Evolutionary conservation across 2,113 vertebrate species (phyloP).

Genomic region (Corynorhinus townsendii): DNA sequence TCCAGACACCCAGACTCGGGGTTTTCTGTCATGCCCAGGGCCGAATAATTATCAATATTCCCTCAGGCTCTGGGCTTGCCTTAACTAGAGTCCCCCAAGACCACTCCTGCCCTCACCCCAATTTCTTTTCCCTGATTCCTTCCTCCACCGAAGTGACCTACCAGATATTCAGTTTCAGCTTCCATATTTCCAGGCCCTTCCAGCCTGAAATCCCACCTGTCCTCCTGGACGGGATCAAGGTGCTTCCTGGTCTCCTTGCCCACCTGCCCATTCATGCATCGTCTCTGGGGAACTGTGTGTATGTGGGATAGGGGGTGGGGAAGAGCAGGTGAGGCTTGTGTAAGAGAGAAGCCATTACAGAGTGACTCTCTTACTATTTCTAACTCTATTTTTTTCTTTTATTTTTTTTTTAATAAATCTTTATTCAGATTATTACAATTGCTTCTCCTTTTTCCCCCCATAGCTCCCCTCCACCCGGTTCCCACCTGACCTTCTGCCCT

Average conservation of each 20-base stretch:
- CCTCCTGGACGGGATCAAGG: background rate
- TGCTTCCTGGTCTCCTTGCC: background rate
- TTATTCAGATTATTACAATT: no score
- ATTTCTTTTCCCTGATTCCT: background rate
- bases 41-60: background rate
- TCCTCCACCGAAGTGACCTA: background rate
- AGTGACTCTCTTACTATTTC: background rate
- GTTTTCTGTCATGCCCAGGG: no score
- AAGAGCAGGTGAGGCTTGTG: no score
- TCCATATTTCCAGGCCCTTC: background rate
- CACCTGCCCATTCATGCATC: no score
- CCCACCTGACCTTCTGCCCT: no score
- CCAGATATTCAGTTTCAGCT: no score
- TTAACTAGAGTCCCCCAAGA: background rate
- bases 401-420: no score
- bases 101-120: no score
- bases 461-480: no score
- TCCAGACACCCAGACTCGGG: background rate
- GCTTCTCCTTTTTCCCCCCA: no score
- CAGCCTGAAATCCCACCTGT: background rate
- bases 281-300: background rate
- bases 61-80: background rate
- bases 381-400: background rate
- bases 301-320: background rate
- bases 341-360: background rate